Evolutionary conservation across 2,797 vertebrate species (phyloP).

Genomic region (Staurois parvus): DNA sequence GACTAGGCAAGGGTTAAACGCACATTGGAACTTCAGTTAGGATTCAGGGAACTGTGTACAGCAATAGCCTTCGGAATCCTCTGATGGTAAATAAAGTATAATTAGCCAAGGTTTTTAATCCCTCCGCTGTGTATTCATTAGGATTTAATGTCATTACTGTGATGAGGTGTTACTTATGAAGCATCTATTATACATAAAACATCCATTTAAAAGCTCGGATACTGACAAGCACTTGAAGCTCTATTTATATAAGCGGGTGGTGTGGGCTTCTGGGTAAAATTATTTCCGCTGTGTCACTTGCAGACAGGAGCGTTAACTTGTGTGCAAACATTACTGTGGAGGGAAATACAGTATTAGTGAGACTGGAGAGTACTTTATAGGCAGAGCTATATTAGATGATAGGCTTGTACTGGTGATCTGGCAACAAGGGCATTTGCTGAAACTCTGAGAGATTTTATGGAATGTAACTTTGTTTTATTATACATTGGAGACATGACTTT

Average conservation of each 20-base stretch:
- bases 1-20: slow-evolving; percentile 8
- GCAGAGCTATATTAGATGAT: neutral
- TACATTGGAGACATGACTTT: no score
- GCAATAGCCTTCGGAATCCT: neutral
- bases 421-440: no score
- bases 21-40: neutral
- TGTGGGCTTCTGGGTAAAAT: neutral
- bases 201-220: neutral
- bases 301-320: neutral
- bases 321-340: neutral
- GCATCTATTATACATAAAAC: neutral
- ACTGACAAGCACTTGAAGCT: neutral
- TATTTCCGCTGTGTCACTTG: neutral
- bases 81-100: slow-evolving; percentile 5
- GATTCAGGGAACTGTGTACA: neutral
- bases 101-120: slow-evolving; percentile 14
- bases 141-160: slow-evolving; percentile 14
- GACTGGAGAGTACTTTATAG: no score
- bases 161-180: slow-evolving; percentile 26
- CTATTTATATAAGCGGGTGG: neutral
- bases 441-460: no score
- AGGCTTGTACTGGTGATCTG: neutral
- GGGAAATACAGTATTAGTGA: neutral
- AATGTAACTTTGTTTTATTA: no score
- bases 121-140: slow-evolving; percentile 38